These are phyloP conservation scores for Amphipyra tragopoginis DNA, from an alignment of 2,888 invertebrate species.

Conservation along the genomic window DNA sequence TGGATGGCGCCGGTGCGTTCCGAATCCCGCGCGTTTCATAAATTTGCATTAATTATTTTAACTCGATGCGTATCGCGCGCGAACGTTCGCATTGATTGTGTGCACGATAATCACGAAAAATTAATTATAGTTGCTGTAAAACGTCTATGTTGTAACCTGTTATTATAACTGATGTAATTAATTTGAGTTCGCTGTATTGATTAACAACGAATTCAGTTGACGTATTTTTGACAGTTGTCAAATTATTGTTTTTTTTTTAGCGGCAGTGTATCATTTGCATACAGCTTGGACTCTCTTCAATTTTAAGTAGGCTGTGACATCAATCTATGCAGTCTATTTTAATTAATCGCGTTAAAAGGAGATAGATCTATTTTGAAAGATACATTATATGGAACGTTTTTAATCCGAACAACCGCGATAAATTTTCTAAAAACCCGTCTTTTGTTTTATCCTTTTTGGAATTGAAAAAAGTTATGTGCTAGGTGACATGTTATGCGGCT, in stretches of 20 bases:
- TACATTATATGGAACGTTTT: slow-evolving; percentile 5
- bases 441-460: slow-evolving; percentile 63
- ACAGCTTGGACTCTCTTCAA: neutral
- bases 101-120: slow-evolving; percentile 67
- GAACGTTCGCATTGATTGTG: slow-evolving; percentile 75
- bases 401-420: slow-evolving; percentile 46
- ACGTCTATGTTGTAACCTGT: slow-evolving; percentile 28
- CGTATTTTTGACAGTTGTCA: slow-evolving; percentile 24
- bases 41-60: slow-evolving; percentile 80
- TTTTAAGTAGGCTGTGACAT: slow-evolving; percentile 3
- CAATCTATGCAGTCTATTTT: slow-evolving; percentile 8
- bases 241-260: neutral
- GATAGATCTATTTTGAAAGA: slow-evolving; percentile 11
- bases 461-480: slow-evolving; percentile 70
- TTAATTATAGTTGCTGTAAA: slow-evolving; percentile 41
- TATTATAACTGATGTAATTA: slow-evolving; percentile 31
- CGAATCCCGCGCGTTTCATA: slow-evolving; percentile 66
- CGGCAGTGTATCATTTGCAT: too few species aligned
- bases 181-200: slow-evolving; percentile 37
- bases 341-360: slow-evolving; percentile 8
- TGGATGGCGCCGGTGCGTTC: slow-evolving; percentile 53
- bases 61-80: slow-evolving; percentile 74
- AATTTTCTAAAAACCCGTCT: slow-evolving; percentile 41
- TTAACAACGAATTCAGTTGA: slow-evolving; percentile 27
- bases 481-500: slow-evolving; percentile 79